Evolutionary conservation across 2,888 invertebrate genomes (phyloP).

Genomic region (Eristalinus sepulchralis): DNA sequence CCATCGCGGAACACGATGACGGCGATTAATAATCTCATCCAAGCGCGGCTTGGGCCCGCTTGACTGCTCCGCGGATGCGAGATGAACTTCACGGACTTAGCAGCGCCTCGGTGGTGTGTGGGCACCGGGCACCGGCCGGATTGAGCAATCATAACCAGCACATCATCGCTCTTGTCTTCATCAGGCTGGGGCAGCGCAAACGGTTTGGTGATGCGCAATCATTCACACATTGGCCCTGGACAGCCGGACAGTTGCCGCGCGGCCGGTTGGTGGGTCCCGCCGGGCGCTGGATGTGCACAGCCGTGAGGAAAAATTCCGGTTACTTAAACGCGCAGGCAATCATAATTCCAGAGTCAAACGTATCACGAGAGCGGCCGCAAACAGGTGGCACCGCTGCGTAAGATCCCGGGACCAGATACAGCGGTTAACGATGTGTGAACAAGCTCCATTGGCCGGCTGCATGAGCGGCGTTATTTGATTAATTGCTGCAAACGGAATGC

Average conservation of each 20-base stretch:
- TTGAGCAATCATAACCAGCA: constrained; percentile 67
- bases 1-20: constrained; percentile 65
- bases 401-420: constrained; percentile 39
- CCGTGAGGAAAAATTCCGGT: constrained; percentile 46
- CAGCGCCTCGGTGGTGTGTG: constrained; percentile 21
- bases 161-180: constrained; percentile 56
- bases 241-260: not conserved
- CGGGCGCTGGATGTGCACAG: not conserved
- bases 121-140: not conserved
- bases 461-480: constrained; percentile 49
- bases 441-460: constrained; percentile 16
- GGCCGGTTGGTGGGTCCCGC: constrained; percentile 10
- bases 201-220: constrained; percentile 49
- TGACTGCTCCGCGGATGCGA: not conserved
- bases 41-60: constrained; percentile 40
- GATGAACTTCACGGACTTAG: constrained; percentile 30
- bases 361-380: constrained; percentile 46
- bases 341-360: constrained; percentile 39
- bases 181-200: constrained; percentile 8
- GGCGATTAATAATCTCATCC: constrained; percentile 67
- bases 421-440: constrained; percentile 69
- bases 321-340: constrained; percentile 62
- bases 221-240: constrained; percentile 42
- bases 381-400: constrained; percentile 56
- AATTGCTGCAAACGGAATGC: constrained; percentile 53